Evolutionary conservation across 2,797 vertebrate species (phyloP).

Genomic region (Spinibarbus caldwelli): DNA sequence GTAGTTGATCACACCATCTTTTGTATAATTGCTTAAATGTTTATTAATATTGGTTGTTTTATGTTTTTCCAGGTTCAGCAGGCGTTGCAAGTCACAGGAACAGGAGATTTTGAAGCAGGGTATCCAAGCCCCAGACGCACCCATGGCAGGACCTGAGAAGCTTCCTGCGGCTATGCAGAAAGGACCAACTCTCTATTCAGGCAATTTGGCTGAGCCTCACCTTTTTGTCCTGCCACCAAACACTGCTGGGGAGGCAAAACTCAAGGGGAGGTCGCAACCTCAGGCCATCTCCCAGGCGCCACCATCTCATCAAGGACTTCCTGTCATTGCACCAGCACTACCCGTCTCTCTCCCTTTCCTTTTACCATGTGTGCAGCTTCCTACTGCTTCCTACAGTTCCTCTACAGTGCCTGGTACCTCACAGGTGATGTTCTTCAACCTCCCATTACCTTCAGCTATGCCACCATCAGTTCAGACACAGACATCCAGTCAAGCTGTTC

Average conservation of each 20-base stretch:
- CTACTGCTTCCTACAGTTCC: neutral
- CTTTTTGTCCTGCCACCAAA: neutral
- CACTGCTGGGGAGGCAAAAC: neutral
- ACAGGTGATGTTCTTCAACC: neutral
- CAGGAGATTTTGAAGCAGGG: neutral
- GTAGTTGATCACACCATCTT: neutral
- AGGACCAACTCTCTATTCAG: neutral
- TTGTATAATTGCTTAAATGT: neutral
- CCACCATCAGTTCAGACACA: conserved; percentile 2
- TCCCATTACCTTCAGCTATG: neutral
- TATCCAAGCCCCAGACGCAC: neutral
- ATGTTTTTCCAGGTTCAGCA: neutral
- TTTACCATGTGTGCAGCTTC: neutral
- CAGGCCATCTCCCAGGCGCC: neutral
- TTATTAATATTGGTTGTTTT: neutral
- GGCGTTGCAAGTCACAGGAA: neutral
- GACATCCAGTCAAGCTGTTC: neutral
- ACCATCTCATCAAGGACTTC: neutral
- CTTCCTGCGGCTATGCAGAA: neutral
- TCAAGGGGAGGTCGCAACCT: neutral
- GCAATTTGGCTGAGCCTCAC: neutral
- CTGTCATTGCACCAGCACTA: neutral
- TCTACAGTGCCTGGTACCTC: neutral
- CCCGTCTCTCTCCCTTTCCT: neutral
- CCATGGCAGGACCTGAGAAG: conserved; percentile 4